Conservation (phyloP, 2,888 invertebrate genomes). For the Elysia crispata region DNA sequence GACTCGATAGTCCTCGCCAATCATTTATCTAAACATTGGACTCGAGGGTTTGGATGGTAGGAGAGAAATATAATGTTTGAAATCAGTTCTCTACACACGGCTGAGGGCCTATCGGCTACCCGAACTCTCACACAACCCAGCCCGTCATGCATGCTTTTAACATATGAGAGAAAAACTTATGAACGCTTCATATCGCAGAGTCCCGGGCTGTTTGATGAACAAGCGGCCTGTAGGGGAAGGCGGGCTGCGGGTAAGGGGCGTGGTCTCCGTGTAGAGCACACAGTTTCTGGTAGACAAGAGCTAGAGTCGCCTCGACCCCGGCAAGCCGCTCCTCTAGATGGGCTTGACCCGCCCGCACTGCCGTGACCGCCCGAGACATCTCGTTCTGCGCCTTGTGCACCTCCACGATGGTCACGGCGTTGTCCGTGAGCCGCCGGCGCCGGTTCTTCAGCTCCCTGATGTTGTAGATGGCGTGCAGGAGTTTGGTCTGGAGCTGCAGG, state of each 20-base stretch:
- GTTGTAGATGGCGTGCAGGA: slow-evolving; percentile 73
- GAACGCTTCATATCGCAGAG: background rate
- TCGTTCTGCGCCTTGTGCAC: slow-evolving; percentile 65
- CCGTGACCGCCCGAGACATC: slow-evolving; percentile 52
- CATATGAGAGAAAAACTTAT: too few relatives aligned
- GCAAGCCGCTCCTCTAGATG: slow-evolving; percentile 59
- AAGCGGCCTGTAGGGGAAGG: background rate
- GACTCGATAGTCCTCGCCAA: too few relatives aligned
- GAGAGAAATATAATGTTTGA: too few relatives aligned
- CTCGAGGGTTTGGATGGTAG: too few relatives aligned
- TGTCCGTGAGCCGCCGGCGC: slow-evolving; percentile 70
- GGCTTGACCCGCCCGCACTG: slow-evolving; percentile 56
- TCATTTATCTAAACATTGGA: too few relatives aligned
- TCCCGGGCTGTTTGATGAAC: background rate
- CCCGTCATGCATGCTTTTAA: too few relatives aligned
- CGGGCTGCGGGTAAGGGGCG: background rate
- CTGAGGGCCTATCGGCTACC: too few relatives aligned
- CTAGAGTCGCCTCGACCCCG: slow-evolving; percentile 40
- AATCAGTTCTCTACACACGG: too few relatives aligned
- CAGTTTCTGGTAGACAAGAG: slow-evolving; percentile 47
- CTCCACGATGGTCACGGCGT: slow-evolving; percentile 70
- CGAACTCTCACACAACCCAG: too few relatives aligned
- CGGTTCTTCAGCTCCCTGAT: slow-evolving; percentile 75
- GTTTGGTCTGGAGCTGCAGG: slow-evolving; percentile 68
- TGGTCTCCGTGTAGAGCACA: slow-evolving; percentile 18